Percentiles rank a stretch among this genome's conserved stretches.
Conservation (phyloP, 2,113 vertebrate genomes). For the Carollia perspicillata region DNA sequence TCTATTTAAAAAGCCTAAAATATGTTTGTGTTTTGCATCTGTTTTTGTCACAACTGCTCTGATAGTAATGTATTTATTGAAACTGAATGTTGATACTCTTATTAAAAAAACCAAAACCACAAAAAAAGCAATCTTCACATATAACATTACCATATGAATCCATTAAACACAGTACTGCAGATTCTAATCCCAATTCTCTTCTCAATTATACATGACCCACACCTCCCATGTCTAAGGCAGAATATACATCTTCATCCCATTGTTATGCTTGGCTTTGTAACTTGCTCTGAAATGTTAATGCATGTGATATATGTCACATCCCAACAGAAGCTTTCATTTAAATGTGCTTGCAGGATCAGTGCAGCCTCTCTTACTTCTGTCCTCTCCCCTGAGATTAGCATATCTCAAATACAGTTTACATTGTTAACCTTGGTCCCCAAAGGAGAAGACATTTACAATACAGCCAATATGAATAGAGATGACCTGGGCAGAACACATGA, state of each 20-base stretch:
- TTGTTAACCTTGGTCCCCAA: slow-evolving; percentile 15
- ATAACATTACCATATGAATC: neutral
- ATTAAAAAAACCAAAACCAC: neutral
- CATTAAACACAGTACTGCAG: neutral
- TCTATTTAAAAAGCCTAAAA: slow-evolving; percentile 39
- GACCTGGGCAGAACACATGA: neutral
- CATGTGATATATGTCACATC: neutral
- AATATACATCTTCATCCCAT: neutral
- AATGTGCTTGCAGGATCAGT: neutral
- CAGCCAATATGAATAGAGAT: slow-evolving; percentile 4
- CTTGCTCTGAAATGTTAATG: neutral
- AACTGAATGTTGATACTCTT: neutral
- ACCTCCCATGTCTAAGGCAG: neutral
- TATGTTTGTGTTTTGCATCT: neutral
- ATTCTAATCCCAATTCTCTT: slow-evolving; percentile 32
- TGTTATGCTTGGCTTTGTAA: neutral
- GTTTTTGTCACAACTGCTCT: slow-evolving; percentile 1
- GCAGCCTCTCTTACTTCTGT: neutral
- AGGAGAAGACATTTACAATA: neutral
- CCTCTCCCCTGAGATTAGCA: slow-evolving; percentile 8
- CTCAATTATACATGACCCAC: slow-evolving; percentile 4
- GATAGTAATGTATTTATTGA: neutral
- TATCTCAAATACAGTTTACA: neutral
- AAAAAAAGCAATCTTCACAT: neutral
- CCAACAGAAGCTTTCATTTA: neutral